Conservation (phyloP, 1,140 invertebrate genomes). For the Leptestheria dahalacensis region DNA sequence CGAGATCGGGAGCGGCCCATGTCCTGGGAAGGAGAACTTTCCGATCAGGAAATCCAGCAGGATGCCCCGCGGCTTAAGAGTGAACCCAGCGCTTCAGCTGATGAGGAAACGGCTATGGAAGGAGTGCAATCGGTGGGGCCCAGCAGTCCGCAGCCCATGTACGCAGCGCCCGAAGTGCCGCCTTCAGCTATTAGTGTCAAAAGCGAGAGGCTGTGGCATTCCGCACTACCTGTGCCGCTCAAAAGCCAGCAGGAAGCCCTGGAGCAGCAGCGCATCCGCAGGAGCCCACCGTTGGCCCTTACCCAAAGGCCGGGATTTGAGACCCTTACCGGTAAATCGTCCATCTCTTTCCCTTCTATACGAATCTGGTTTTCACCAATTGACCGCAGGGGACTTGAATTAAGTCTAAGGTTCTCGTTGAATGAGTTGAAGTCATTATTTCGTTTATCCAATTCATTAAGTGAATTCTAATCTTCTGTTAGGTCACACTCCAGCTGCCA, state of each 20-base stretch:
- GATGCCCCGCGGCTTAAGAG: slow-evolving; percentile 7
- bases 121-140: slow-evolving; percentile 12
- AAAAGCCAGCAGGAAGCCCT: neutral
- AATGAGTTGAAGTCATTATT: no score
- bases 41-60: slow-evolving; percentile 42
- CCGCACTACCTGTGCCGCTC: neutral
- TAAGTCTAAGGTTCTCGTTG: no score
- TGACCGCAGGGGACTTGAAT: no score
- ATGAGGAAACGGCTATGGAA: slow-evolving; percentile 13
- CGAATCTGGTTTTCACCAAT: no score
- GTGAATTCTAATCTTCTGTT: neutral
- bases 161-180: neutral
- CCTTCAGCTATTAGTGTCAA: neutral
- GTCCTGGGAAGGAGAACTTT: slow-evolving; percentile 82
- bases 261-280: neutral
- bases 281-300: slow-evolving; percentile 2
- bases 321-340: neutral
- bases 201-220: neutral
- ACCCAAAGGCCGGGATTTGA: slow-evolving; percentile 1
- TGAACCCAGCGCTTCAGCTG: neutral
- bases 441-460: no score
- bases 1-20: slow-evolving; percentile 54
- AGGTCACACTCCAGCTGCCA: slow-evolving; percentile 15
- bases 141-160: slow-evolving; percentile 12
- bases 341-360: no score